Base-by-base conservation (phyloP, 1,140 invertebrate species). In the Zaprionus lachaisei region DNA sequence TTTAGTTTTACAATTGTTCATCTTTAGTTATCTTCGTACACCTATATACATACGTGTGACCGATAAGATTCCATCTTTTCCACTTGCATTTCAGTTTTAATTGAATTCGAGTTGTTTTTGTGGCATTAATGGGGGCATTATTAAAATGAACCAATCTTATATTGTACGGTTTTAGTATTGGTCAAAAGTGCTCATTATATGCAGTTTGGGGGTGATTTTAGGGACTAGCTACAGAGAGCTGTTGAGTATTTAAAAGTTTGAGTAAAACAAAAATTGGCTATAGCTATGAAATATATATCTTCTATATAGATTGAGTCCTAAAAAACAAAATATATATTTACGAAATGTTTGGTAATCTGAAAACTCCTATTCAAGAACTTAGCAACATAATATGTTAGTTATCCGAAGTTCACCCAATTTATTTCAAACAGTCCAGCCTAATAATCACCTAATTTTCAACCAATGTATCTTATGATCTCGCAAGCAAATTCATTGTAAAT, bases 1-100 rank as follows among this genome's bases (percentile, higher is more conserved):
- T 77, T 77, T 77, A 77, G 75, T 77, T 77, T 77, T 77, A 77
- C 75, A 77, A 77, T 72, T 77, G 63, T 72, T 77, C 70, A 72
- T 77, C 62, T 51, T 77, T 77, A 77, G 74, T 77, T 77, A 72
- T 77, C 61, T 67, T 72, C 74, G 69, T 72, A 72, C 69, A 72
- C 62, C 61, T 73, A 73, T 37, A 37, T 58, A 58, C 26, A 63
- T 73, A 77, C 70, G 70, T 67, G 70, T 77, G 47, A 57, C 51
- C 72, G 58, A 56, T 72, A 64, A 73, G 70, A 54, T 44, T 72
- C 54, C 38, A 56, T 72, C 41, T 38, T 67, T 72, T 54, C 24
- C 34, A 55, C 44, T 67, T 64, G 22, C 20, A 57, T 66, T 61
- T 65, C 57, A 17, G 41, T 49, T 64, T 72, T 73, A 72, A 77